Percentiles rank a stretch among this genome's conserved stretches.
Conservation (phyloP, 2,888 invertebrate species). For the Ophion obscuratus region DNA sequence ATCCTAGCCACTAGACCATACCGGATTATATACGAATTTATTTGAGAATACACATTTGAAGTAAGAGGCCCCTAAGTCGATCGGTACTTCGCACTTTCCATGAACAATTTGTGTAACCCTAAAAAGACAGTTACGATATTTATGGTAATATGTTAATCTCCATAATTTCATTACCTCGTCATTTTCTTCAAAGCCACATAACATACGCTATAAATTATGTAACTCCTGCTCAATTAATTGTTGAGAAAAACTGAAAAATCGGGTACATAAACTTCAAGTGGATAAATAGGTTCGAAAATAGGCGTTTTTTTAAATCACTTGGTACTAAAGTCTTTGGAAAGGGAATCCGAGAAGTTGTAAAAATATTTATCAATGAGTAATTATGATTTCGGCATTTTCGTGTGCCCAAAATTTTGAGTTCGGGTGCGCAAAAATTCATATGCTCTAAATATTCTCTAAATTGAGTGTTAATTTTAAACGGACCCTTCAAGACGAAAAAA, state of each 20-base stretch:
- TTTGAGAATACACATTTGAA: background rate
- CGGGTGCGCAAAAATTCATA: background rate
- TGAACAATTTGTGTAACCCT: background rate
- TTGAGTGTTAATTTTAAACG: background rate
- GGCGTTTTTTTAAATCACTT: too few species aligned
- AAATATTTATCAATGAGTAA: background rate
- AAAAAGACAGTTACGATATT: background rate
- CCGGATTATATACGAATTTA: constrained; percentile 66
- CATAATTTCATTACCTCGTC: background rate
- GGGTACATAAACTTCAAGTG: too few species aligned
- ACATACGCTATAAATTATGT: too few species aligned
- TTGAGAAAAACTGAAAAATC: too few species aligned
- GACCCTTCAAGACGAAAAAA: background rate
- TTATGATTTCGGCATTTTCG: background rate
- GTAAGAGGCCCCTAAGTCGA: background rate
- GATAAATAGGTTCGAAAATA: too few species aligned
- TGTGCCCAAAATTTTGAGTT: background rate
- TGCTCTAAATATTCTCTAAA: background rate
- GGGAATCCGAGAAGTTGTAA: background rate
- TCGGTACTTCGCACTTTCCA: background rate
- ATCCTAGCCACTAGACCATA: constrained; percentile 87
- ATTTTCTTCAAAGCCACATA: too few species aligned
- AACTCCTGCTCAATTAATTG: too few species aligned
- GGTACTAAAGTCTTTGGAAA: too few species aligned
- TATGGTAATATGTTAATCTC: background rate